phyloP scores from a whole-genome alignment of 2,797 vertebrate genomes.

The Staurois parvus region DNA sequence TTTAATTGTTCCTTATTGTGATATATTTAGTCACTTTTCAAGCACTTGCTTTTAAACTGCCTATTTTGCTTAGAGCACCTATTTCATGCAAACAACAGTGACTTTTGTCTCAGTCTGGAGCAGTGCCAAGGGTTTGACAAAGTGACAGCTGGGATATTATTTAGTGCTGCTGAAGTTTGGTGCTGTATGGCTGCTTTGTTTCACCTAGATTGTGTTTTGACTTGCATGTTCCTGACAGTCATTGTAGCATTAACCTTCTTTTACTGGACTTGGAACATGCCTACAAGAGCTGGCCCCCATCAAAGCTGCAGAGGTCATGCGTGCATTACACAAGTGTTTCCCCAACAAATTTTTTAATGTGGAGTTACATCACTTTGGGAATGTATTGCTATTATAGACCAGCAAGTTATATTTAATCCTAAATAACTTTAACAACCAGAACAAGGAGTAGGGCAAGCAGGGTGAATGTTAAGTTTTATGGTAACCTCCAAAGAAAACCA shows the following conservation, averaged over 20 bases:
- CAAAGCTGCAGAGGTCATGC: constrained; percentile 51
- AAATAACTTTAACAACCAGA: neutral
- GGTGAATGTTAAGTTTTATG: too few relatives aligned
- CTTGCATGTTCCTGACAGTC: constrained; percentile 80
- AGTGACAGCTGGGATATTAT: constrained; percentile 76
- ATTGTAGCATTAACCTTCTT: constrained; percentile 77
- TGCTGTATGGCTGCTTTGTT: constrained; percentile 77
- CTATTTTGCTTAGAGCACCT: constrained; percentile 68
- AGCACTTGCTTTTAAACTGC: constrained; percentile 64
- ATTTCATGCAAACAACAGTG: constrained; percentile 75
- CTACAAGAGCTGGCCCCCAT: constrained; percentile 68
- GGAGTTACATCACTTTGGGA: constrained; percentile 3
- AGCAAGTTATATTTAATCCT: neutral
- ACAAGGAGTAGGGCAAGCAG: too few relatives aligned
- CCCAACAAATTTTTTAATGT: constrained; percentile 56
- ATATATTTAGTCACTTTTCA: constrained; percentile 64
- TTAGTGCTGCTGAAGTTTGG: constrained; percentile 73
- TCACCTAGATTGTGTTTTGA: constrained; percentile 82
- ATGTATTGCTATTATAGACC: constrained; percentile 5
- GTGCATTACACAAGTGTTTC: constrained; percentile 60
- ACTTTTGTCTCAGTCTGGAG: constrained; percentile 78
- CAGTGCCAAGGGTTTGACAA: constrained; percentile 74
- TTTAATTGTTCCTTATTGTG: constrained; percentile 67
- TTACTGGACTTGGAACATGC: constrained; percentile 81
- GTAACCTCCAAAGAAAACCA: too few relatives aligned